These are phyloP conservation scores for Nymphalis polychloros DNA, from an alignment of 2,888 invertebrate species.

Conservation along the genomic window DNA sequence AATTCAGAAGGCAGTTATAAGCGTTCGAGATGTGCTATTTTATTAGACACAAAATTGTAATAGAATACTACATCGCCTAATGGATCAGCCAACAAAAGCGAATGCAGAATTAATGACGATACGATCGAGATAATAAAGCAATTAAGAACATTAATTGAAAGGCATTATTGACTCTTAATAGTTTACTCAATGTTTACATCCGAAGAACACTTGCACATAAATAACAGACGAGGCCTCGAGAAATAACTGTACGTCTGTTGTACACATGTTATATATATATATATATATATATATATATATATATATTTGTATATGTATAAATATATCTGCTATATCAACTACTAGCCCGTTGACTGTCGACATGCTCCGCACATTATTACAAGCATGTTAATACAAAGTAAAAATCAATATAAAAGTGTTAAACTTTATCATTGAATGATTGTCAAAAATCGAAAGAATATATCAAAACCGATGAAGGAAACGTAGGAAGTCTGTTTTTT, in stretches of 20 bases:
- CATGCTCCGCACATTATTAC: too few species aligned
- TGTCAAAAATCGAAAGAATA: too few species aligned
- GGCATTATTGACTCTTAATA: slow-evolving; percentile 35
- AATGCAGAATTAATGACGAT: slow-evolving; percentile 33
- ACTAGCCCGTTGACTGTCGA: neutral
- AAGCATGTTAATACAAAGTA: too few species aligned
- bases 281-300: slow-evolving; percentile 7
- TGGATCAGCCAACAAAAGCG: slow-evolving; percentile 28
- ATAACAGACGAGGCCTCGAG: slow-evolving; percentile 31
- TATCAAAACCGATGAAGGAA: too few species aligned
- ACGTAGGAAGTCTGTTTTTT: too few species aligned
- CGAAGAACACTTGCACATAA: slow-evolving; percentile 32
- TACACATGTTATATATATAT: slow-evolving; percentile 18
- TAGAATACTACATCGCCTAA: slow-evolving; percentile 16
- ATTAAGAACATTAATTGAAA: slow-evolving; percentile 36
- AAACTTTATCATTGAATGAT: too few species aligned
- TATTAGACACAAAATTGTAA: slow-evolving; percentile 5
- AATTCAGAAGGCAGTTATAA: too few species aligned
- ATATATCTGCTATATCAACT: neutral
- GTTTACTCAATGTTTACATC: slow-evolving; percentile 34
- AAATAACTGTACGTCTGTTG: slow-evolving; percentile 33
- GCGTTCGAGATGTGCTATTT: too few species aligned
- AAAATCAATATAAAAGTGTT: too few species aligned
- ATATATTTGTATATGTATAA: too few species aligned
- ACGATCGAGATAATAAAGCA: slow-evolving; percentile 34